Evolutionary conservation across 1,140 invertebrate genomes (phyloP), one percentile per base, ranked within the genome.

Genomic region (Babylonia areolata): DNA sequence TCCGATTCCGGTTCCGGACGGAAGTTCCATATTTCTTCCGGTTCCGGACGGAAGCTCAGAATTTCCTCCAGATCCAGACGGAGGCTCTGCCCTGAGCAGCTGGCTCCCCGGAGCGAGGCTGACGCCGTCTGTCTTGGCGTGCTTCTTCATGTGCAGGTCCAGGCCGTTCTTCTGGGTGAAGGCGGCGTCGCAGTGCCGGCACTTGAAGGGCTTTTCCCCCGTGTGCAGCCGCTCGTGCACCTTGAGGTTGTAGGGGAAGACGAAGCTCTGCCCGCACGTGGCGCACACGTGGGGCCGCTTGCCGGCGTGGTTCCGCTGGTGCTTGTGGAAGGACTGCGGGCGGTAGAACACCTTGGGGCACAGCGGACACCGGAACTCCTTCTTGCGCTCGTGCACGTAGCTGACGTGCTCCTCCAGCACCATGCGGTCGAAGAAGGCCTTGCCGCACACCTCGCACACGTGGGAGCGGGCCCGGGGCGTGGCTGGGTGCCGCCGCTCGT

Each of bases 161-260:
- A 86, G 40, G 40, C 79, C 71, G 79, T 83, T 82, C 51, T 54
- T 81, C 37, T 87, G 79, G 5, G 28, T 33, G 28, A 87, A 85
- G 73, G 77, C 71, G 12, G 81, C 54, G 37, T 85, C 79, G 31
- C 87, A 87, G 12, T 81, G 46, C 35, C 39, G 3, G 42, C 87
- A 87, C 23, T 84, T 83, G 87, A 95, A 96, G 3, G 93, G 91
- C 81, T 97, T 95, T 91, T 96, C 3, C 96, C 96, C 97, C 1
- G 97, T 98, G 91, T 98, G 97, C 78, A 86, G 46, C 31, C 87
- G 37, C 78, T 78, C 78, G 77, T 88, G 87, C 28, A 86, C 81
- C 51, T 88, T 88, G 23, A 88, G 78, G 69, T 84, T 51, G 37
- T 77, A 51, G 17, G 51, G 85, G 1, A 77, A 46, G 23, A 39